phyloP scores from a whole-genome alignment of 2,888 invertebrate genomes.

The Lingula anatina region DNA sequence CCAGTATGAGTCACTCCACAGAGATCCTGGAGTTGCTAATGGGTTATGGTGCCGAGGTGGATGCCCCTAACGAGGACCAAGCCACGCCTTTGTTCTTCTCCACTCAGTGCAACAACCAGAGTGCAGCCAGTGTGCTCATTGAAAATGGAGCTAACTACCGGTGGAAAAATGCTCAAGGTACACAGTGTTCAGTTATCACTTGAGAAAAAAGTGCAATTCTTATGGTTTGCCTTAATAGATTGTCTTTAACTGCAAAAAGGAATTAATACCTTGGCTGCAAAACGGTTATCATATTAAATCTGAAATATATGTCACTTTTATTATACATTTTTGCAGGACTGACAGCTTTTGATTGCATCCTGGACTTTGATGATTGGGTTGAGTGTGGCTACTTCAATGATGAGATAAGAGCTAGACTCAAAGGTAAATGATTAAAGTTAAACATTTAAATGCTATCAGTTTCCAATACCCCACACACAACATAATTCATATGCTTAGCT shows the following conservation, averaged over 20 bases:
- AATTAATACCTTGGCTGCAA: not conserved
- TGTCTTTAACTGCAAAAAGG: not conserved
- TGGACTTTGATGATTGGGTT: conserved; percentile 51
- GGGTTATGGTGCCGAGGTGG: conserved; percentile 35
- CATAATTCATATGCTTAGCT: too few relatives aligned
- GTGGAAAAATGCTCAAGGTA: conserved; percentile 40
- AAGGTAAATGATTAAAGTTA: too few relatives aligned
- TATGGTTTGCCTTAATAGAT: too few relatives aligned
- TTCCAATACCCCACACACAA: too few relatives aligned
- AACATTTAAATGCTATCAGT: too few relatives aligned
- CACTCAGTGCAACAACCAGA: conserved; percentile 44
- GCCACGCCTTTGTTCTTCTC: conserved; percentile 45
- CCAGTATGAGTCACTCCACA: conserved; percentile 31
- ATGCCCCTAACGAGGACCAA: conserved; percentile 38
- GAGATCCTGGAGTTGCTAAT: conserved; percentile 42
- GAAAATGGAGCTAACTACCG: conserved; percentile 36
- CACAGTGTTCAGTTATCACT: not conserved
- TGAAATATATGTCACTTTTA: not conserved
- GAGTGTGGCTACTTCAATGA: conserved; percentile 47
- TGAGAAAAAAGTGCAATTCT: not conserved
- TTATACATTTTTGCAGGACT: conserved; percentile 26
- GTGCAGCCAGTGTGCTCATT: conserved; percentile 41
- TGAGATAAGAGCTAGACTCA: conserved; percentile 43
- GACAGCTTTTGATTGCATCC: conserved; percentile 46
- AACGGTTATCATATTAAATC: not conserved